Conservation (phyloP, 2,113 vertebrate genomes). For the Esox niger region DNA sequence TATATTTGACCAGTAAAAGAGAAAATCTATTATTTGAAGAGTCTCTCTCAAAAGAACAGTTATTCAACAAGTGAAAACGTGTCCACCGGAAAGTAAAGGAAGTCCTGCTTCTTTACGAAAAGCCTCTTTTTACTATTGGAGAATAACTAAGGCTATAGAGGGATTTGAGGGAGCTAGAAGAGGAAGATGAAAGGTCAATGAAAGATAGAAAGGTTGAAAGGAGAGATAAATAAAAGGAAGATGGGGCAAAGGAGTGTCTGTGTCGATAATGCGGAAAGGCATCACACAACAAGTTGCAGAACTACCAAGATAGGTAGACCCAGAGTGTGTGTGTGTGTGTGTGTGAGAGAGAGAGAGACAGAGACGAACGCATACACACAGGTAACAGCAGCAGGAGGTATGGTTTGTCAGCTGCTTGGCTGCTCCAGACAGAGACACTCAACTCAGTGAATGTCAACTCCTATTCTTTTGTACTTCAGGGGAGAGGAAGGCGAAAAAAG, state of each 20-base stretch:
- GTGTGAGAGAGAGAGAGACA: not conserved
- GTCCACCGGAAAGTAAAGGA: too few species aligned
- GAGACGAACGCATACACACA: slow-evolving; percentile 36
- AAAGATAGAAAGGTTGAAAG: not conserved
- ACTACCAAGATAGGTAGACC: not conserved
- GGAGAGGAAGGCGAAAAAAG: slow-evolving; percentile 53
- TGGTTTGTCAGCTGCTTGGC: slow-evolving; percentile 56
- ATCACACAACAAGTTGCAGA: not conserved
- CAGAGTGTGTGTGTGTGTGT: slow-evolving; percentile 29
- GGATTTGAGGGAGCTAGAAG: not conserved
- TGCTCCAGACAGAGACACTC: slow-evolving; percentile 48
- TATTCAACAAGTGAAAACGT: too few species aligned
- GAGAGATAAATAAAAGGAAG: slow-evolving; percentile 3
- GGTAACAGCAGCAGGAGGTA: slow-evolving; percentile 54
- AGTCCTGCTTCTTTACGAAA: too few species aligned
- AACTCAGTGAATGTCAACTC: slow-evolving; percentile 66
- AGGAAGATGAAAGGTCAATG: not conserved
- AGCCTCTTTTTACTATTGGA: too few species aligned
- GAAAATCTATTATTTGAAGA: too few species aligned
- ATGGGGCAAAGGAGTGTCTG: not conserved
- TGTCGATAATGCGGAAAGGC: slow-evolving; percentile 2
- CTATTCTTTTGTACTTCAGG: slow-evolving; percentile 69
- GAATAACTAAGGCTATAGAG: too few species aligned
- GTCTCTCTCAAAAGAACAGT: too few species aligned
- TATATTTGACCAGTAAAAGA: not conserved